Evolutionary conservation across 1,140 invertebrate genomes (phyloP).

Genomic region (Ceratina australensis): DNA sequence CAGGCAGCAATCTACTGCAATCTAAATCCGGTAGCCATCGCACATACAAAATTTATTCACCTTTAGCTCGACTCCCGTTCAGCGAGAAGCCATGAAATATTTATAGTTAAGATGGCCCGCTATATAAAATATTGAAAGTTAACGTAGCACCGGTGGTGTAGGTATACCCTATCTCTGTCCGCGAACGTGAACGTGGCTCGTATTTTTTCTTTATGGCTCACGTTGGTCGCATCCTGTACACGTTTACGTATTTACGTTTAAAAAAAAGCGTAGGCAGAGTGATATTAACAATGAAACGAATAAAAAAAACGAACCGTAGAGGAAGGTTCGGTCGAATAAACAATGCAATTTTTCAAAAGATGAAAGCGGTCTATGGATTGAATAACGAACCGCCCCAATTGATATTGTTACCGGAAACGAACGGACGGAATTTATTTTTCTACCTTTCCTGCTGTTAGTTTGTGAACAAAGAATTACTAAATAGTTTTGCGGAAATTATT

Average conservation of each 20-base stretch:
- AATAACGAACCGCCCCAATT: not conserved
- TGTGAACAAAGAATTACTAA: not conserved
- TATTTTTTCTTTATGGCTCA: conserved; percentile 10
- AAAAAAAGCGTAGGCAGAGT: not conserved
- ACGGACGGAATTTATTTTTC: conserved; percentile 5
- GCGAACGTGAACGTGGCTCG: not conserved
- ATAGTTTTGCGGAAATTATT: not conserved
- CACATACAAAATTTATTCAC: conserved; percentile 1
- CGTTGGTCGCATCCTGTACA: no score
- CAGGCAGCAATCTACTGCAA: no score
- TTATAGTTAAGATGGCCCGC: not conserved
- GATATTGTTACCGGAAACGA: conserved; percentile 13
- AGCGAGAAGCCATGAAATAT: not conserved
- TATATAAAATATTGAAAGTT: conserved; percentile 24
- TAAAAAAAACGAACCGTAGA: not conserved
- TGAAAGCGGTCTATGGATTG: conserved; percentile 17
- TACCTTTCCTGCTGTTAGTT: not conserved
- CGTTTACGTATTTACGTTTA: not conserved
- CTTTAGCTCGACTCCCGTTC: not conserved
- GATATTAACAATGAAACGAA: not conserved
- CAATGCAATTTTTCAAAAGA: conserved; percentile 10
- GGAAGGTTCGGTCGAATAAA: not conserved
- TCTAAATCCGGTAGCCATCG: not conserved
- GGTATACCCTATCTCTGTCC: not conserved
- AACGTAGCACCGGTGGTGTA: not conserved